A percentile compares a stretch with the other conserved stretches of the same genome.
Evolutionary conservation across 2,797 vertebrate genomes (phyloP).

Genomic region (Poliocrania exsul): DNA sequence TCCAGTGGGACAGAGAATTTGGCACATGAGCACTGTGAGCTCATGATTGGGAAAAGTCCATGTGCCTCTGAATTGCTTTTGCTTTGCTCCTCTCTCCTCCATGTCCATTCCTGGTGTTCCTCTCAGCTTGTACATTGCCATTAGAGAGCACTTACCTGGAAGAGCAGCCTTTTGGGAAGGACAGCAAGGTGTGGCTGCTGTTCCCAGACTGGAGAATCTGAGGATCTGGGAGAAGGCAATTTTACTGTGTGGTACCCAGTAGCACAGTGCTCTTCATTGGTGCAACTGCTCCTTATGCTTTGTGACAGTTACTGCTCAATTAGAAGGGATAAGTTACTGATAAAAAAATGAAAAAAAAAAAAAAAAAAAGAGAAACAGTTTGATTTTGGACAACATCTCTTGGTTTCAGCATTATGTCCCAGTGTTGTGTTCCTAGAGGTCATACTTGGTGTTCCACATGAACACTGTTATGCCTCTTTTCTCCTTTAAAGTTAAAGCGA

Average conservation of each 20-base stretch:
- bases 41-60: background rate
- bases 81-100: background rate
- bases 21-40: fast-evolving
- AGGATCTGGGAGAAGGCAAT: background rate
- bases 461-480: background rate
- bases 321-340: background rate
- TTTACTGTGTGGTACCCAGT: background rate
- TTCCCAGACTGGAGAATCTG: background rate
- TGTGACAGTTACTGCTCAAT: background rate
- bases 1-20: background rate
- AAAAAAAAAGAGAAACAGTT: background rate
- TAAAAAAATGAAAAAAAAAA: background rate
- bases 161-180: background rate
- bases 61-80: fast-evolving
- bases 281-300: background rate
- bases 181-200: background rate
- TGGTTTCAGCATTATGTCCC: background rate
- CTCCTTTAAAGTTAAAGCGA: background rate
- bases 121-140: background rate
- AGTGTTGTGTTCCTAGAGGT: background rate
- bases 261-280: background rate
- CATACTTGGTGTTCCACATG: background rate
- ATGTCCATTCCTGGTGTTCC: fast-evolving
- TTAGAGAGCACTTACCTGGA: background rate
- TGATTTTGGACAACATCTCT: background rate